Evolutionary conservation across 2,888 invertebrate species (phyloP).

Genomic region (Laspeyria flexula): DNA sequence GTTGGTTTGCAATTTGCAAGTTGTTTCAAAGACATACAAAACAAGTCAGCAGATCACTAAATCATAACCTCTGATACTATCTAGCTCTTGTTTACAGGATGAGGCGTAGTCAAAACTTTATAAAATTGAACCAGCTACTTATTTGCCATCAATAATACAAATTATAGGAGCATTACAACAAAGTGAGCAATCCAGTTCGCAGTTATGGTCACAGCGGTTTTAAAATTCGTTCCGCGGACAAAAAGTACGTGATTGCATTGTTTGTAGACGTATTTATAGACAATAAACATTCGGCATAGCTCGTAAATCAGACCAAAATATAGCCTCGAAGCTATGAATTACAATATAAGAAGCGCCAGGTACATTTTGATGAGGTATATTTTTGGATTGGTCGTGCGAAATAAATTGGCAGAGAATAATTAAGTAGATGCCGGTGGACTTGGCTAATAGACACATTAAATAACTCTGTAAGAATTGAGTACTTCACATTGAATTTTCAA

Average conservation of each 20-base stretch:
- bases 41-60: too few species aligned
- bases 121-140: slow-evolving; percentile 19
- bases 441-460: slow-evolving; percentile 14
- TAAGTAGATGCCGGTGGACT: slow-evolving; percentile 25
- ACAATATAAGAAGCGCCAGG: slow-evolving; percentile 18
- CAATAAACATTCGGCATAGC: slow-evolving; percentile 32
- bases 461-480: slow-evolving; percentile 4
- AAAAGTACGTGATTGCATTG: slow-evolving; percentile 36
- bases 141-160: slow-evolving; percentile 22
- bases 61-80: too few species aligned
- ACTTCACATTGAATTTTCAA: neutral
- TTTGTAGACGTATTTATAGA: slow-evolving; percentile 25
- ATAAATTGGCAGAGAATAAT: slow-evolving; percentile 25
- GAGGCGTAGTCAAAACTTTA: slow-evolving; percentile 4
- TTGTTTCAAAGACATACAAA: too few species aligned
- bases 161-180: slow-evolving; percentile 28
- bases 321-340: slow-evolving; percentile 29
- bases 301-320: slow-evolving; percentile 36
- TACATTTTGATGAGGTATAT: slow-evolving; percentile 20
- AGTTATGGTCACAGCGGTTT: slow-evolving; percentile 16
- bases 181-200: slow-evolving; percentile 30
- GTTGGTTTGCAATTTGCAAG: too few species aligned
- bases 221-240: slow-evolving; percentile 36
- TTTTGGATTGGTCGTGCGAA: slow-evolving; percentile 12
- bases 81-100: too few species aligned